Conservation (phyloP, 2,888 invertebrate genomes). For the Drosophila stalkeri region DNA sequence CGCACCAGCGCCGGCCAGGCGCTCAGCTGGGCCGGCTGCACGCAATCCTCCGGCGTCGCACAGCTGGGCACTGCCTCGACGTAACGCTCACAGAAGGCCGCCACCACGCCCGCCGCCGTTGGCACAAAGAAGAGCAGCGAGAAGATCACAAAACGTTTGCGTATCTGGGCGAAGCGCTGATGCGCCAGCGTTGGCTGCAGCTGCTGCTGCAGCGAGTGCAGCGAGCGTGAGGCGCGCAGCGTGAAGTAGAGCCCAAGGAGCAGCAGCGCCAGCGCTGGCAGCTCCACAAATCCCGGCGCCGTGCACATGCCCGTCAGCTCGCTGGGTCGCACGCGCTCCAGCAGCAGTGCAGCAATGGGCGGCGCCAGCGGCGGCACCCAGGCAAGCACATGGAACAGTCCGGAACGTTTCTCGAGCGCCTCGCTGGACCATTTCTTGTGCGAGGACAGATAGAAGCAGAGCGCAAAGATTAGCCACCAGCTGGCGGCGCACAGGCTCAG, state of each 20-base stretch:
- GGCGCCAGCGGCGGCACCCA: conserved; percentile 95
- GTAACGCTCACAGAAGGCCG: conserved; percentile 82
- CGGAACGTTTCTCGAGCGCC: conserved; percentile 93
- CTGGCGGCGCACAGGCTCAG: conserved; percentile 92
- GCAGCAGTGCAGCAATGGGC: conserved; percentile 92
- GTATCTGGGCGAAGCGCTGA: conserved; percentile 84
- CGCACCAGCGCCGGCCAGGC: conserved; percentile 81
- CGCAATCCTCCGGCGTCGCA: conserved; percentile 81
- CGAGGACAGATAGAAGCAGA: conserved; percentile 95
- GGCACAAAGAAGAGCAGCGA: conserved; percentile 84
- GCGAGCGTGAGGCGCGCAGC: conserved; percentile 83
- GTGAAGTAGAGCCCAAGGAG: conserved; percentile 83
- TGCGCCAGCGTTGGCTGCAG: conserved; percentile 82
- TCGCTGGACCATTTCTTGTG: conserved; percentile 97
- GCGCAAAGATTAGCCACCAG: conserved; percentile 95
- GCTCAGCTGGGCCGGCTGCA: conserved; percentile 69
- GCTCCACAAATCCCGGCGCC: conserved; percentile 85
- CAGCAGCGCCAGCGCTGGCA: conserved; percentile 82
- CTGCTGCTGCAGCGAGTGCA: conserved; percentile 82
- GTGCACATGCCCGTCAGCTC: conserved; percentile 94
- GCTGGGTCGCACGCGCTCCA: conserved; percentile 91
- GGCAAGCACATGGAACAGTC: conserved; percentile 93
- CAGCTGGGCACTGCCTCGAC: conserved; percentile 80
- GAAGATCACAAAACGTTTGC: conserved; percentile 83
- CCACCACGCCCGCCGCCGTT: conserved; percentile 79